A percentile compares a stretch with the other conserved stretches of the same genome.
These are phyloP conservation scores for Pseudopipra pipra DNA, from an alignment of 2,113 vertebrate genomes.

Conservation along the genomic window DNA sequence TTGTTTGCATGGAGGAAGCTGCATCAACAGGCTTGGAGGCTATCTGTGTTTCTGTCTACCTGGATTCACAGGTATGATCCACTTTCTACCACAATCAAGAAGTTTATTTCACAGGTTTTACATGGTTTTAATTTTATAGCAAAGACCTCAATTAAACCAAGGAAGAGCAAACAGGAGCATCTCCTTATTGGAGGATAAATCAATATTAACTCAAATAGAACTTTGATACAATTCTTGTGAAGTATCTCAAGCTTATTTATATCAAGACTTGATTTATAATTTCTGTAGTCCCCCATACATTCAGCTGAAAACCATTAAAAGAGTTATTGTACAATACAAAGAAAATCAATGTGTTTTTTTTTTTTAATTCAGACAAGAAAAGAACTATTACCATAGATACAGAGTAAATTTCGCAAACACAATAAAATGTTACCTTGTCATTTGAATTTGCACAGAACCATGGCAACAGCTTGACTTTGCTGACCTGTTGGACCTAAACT, in stretches of 20 bases:
- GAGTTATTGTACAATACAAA: neutral
- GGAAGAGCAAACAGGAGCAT: neutral
- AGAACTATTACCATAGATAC: neutral
- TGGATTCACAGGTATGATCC: constrained; percentile 81
- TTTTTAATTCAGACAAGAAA: neutral
- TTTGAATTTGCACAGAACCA: neutral
- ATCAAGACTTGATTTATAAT: constrained; percentile 5
- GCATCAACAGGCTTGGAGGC: constrained; percentile 77
- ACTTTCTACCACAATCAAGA: neutral
- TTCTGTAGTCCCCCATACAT: neutral
- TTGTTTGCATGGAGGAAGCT: constrained; percentile 81
- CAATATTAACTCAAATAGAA: neutral
- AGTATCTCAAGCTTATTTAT: neutral
- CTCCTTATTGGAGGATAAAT: neutral
- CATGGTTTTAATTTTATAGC: neutral
- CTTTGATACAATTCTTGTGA: neutral
- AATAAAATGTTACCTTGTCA: neutral
- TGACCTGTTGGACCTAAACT: neutral
- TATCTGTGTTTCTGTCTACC: constrained; percentile 77
- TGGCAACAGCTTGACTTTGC: neutral
- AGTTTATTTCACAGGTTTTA: neutral
- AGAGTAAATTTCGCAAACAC: neutral
- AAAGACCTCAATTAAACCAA: neutral
- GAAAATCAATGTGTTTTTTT: neutral
- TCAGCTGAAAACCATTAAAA: neutral